Evolutionary conservation across 2,888 invertebrate genomes (phyloP), one percentile per base, ranked within the genome.

Genomic region (Sepiola atlantica): DNA sequence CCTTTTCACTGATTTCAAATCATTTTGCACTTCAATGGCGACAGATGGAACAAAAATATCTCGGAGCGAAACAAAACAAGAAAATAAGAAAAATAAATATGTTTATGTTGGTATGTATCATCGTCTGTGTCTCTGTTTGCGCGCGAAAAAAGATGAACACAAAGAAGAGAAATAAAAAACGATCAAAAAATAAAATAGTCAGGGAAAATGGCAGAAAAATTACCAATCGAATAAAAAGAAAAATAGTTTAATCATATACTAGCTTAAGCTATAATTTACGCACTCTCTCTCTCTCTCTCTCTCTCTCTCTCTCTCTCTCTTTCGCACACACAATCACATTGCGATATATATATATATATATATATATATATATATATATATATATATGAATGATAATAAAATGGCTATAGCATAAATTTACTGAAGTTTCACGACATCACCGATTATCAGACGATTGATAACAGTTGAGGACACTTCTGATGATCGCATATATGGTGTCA

Each of bases 1-100:
- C 77, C 77, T 77, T 77, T 77, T 77, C n/a, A 77, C 77, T 77
- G 77, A 77, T 77, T 77, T 77, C 28, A 77, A 77, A 77, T 77
- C n/a, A 77, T 77, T 77, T 77, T 77, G 77, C 77, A 77, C 77
- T 77, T 77, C 77, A 77, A 77, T 77, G n/a, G 77, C 77, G 77
- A 77, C 77, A n/a, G 77, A 77, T n/a, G 77, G 77, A n/a, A 77
- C n/a, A 77, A 77, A 77, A 77, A 77, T 77, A 77, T 77, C 77
- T 77, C n/a, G 77, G n/a, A 77, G 77, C 77, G 2, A n/a, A 77
- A 77, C 28, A n/a, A 77, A n/a, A 77, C 14, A 28, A 77, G 4
- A 21, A 61, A 20, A 21, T 24, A 21, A 8, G 6, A 8, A 21
- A 61, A 6, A 21, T 61, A 6, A 8, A 61, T 61, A 4, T 61